Conservation (phyloP, 2,888 invertebrate species). For the Pinctada fucata region DNA sequence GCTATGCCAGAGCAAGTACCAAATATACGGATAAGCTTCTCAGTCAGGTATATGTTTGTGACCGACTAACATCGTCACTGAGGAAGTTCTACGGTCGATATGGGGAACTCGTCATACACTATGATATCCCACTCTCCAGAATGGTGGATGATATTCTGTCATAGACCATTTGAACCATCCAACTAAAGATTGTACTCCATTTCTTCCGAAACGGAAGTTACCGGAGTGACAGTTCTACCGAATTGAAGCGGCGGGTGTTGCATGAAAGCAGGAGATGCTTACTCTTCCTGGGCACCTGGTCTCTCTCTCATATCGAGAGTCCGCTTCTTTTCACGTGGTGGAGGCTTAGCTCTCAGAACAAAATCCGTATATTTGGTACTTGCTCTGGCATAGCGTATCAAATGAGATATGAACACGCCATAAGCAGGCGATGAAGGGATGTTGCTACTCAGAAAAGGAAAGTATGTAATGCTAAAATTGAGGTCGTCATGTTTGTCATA, state of each 20-base stretch:
- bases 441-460: background rate
- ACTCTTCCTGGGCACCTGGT: background rate
- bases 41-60: background rate
- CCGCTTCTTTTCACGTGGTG: too few relatives aligned
- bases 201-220: too few relatives aligned
- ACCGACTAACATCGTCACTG: background rate
- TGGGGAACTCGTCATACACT: background rate
- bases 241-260: too few relatives aligned
- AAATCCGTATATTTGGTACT: background rate
- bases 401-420: background rate
- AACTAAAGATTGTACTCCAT: too few relatives aligned
- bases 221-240: too few relatives aligned
- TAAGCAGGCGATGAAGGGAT: background rate
- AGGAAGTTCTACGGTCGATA: background rate
- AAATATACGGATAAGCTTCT: background rate
- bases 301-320: too few relatives aligned
- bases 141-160: background rate
- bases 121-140: background rate
- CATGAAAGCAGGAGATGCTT: background rate
- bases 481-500: background rate
- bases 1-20: background rate
- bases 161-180: too few relatives aligned
- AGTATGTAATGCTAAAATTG: background rate
- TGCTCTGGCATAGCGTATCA: background rate
- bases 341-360: slow-evolving; percentile 1